These are phyloP conservation scores for Cotesia congregata DNA, from an alignment of 2,888 invertebrate genomes.

Conservation along the genomic window DNA sequence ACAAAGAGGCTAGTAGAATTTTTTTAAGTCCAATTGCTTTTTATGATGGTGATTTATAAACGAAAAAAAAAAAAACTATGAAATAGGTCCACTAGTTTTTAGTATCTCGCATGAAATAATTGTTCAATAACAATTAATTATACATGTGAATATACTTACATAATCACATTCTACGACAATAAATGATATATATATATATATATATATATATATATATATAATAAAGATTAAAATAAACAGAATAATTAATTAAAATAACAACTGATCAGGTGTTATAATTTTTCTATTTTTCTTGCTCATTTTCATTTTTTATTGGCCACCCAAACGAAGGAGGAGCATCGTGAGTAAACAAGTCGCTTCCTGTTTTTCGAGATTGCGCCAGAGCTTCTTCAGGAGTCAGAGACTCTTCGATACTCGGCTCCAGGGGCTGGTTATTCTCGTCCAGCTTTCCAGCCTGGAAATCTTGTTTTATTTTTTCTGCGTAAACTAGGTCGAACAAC, in stretches of 20 bases:
- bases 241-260: not conserved
- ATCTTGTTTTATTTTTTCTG: conserved; percentile 83
- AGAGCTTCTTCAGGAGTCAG: conserved; percentile 82
- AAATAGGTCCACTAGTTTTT: conserved; percentile 33
- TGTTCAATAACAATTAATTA: conserved; percentile 24
- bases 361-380: conserved; percentile 79
- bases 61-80: not conserved
- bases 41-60: conserved; percentile 13
- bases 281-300: conserved; percentile 24
- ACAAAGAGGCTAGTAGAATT: conserved; percentile 38
- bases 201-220: conserved; percentile 29
- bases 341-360: conserved; percentile 82
- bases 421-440: conserved; percentile 77
- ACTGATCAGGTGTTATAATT: not conserved
- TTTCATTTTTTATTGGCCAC: conserved; percentile 15
- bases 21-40: conserved; percentile 40
- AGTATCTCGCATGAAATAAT: conserved; percentile 29
- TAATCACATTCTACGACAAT: conserved; percentile 42
- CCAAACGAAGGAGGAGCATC: conserved; percentile 10
- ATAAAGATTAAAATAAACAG: not conserved
- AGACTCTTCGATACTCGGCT: conserved; percentile 82
- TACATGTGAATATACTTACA: conserved; percentile 39
- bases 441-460: conserved; percentile 80
- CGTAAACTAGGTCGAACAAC: conserved; percentile 86
- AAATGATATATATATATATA: conserved; percentile 31